These are phyloP conservation scores for Drosophila nigricruria DNA, from an alignment of 2,888 invertebrate genomes.

Conservation along the genomic window DNA sequence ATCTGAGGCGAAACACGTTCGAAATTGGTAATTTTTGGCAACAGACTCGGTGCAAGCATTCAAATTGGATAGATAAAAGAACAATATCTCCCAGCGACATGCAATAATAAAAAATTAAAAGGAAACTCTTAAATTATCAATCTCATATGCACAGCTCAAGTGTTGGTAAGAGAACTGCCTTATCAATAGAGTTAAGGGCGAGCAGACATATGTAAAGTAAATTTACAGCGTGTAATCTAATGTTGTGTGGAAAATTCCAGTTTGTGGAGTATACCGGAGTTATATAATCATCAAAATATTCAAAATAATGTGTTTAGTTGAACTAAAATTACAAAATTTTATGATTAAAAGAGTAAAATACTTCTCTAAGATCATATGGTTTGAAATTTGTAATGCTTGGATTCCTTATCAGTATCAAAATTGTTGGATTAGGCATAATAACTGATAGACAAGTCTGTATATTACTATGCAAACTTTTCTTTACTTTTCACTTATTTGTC, in stretches of 20 bases:
- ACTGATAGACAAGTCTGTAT: too few relatives aligned
- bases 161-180: not conserved
- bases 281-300: not conserved
- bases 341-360: too few relatives aligned
- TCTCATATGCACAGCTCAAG: not conserved
- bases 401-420: too few relatives aligned
- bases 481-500: too few relatives aligned
- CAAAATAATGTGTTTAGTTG: too few relatives aligned
- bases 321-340: too few relatives aligned
- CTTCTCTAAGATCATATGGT: too few relatives aligned
- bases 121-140: constrained; percentile 15
- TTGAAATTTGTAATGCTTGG: too few relatives aligned
- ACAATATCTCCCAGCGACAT: constrained; percentile 1
- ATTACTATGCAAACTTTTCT: too few relatives aligned
- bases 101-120: constrained; percentile 9
- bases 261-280: not conserved
- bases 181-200: constrained; percentile 31
- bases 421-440: too few relatives aligned
- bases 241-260: not conserved
- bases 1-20: constrained; percentile 37
- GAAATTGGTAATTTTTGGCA: constrained; percentile 17
- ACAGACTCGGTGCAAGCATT: constrained; percentile 27
- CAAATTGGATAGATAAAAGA: constrained; percentile 54
- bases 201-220: constrained; percentile 40
- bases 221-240: constrained; percentile 25